Conservation (phyloP, 2,888 invertebrate genomes). For the Byasa hedistus region DNA sequence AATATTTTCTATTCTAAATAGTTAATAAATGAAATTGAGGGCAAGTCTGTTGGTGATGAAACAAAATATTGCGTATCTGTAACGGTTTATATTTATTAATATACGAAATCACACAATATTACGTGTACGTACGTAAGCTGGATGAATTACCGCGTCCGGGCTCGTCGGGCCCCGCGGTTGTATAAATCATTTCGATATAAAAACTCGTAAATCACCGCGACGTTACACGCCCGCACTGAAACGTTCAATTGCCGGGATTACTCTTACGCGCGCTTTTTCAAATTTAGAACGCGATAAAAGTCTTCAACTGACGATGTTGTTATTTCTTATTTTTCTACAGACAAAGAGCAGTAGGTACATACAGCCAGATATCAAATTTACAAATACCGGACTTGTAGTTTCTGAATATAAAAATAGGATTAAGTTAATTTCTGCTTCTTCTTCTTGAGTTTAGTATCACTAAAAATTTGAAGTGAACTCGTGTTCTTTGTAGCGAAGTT, state of each 20-base stretch:
- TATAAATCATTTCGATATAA: slow-evolving; percentile 31
- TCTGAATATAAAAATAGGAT: too few relatives aligned
- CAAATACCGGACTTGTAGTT: too few relatives aligned
- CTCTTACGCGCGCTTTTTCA: slow-evolving; percentile 1
- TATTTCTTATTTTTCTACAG: neutral
- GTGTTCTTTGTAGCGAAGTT: too few relatives aligned
- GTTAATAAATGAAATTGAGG: too few relatives aligned
- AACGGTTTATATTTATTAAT: neutral
- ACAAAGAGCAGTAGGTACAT: neutral
- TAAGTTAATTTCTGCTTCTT: too few relatives aligned
- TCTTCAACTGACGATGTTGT: neutral
- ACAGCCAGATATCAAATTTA: neutral
- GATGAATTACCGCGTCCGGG: slow-evolving; percentile 35
- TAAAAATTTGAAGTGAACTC: too few relatives aligned
- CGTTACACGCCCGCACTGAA: slow-evolving; percentile 11
- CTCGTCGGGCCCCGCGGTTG: neutral
- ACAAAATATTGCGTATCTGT: too few relatives aligned
- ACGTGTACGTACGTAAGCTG: neutral
- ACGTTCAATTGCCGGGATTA: slow-evolving; percentile 10
- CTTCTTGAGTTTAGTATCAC: too few relatives aligned
- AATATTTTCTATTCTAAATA: too few relatives aligned
- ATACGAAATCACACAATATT: slow-evolving; percentile 6
- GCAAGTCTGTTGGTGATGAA: too few relatives aligned
- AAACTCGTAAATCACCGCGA: slow-evolving; percentile 13
- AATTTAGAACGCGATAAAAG: slow-evolving; percentile 11